Percentiles rank a stretch among this genome's conserved stretches.
phyloP scores from a whole-genome alignment of 2,797 vertebrate genomes.

The Sebastes itinus region DNA sequence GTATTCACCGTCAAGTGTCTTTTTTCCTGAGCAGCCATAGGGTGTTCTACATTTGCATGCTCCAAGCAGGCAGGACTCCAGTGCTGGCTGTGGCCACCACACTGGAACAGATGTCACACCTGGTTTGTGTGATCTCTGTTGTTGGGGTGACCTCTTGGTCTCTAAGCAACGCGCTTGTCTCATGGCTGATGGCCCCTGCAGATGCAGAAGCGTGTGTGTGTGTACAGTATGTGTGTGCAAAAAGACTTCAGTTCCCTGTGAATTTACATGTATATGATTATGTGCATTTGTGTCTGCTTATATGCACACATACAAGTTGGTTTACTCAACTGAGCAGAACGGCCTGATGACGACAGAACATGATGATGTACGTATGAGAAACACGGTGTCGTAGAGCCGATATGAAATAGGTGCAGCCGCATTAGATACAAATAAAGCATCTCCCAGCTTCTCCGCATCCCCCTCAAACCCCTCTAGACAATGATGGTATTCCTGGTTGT shows the following conservation, averaged over 20 bases:
- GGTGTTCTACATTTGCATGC: slow-evolving; percentile 59
- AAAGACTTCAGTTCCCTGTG: slow-evolving; percentile 1
- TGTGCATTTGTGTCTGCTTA: background rate
- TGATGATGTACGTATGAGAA: background rate
- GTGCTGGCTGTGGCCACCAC: slow-evolving; percentile 57
- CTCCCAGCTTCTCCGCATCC: slow-evolving; percentile 14
- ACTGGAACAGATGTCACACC: slow-evolving; percentile 78
- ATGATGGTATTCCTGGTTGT: slow-evolving; percentile 72
- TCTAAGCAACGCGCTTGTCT: slow-evolving; percentile 71
- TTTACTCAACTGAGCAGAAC: background rate
- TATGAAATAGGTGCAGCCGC: slow-evolving; percentile 21
- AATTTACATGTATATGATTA: background rate
- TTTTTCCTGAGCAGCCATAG: slow-evolving; percentile 21
- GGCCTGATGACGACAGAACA: background rate
- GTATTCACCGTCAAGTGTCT: slow-evolving; percentile 42
- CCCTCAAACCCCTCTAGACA: slow-evolving; percentile 60
- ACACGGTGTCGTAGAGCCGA: background rate
- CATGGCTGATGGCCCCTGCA: slow-evolving; percentile 55
- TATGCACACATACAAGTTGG: background rate
- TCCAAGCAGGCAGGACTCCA: slow-evolving; percentile 49
- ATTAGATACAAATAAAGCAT: slow-evolving; percentile 36
- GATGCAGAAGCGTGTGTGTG: slow-evolving; percentile 22
- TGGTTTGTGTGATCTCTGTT: slow-evolving; percentile 78
- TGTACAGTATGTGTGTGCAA: background rate
- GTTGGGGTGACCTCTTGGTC: slow-evolving; percentile 74